A percentile compares a stretch with the other conserved stretches of the same genome.
Evolutionary conservation across 2,113 vertebrate genomes (phyloP).

Genomic region (Saiga tatarica): DNA sequence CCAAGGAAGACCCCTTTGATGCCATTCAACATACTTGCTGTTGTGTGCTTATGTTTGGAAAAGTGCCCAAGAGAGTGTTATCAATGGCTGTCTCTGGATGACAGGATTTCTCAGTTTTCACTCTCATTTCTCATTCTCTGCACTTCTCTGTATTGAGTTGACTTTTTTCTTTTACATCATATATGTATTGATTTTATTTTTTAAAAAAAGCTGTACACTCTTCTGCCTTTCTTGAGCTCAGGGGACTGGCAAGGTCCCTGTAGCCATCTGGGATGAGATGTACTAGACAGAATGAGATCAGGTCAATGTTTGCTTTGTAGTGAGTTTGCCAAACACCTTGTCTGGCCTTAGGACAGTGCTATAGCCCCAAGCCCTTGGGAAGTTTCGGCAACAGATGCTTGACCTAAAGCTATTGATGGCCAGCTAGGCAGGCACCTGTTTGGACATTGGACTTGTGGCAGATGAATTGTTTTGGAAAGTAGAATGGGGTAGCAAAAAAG

Average conservation of each 20-base stretch:
- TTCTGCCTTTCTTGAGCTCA: neutral
- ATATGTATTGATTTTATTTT: neutral
- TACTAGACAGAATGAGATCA: neutral
- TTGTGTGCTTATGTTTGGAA: neutral
- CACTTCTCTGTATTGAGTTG: neutral
- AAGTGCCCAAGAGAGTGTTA: neutral
- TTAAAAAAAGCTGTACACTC: neutral
- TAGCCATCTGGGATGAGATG: neutral
- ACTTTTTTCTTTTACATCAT: neutral
- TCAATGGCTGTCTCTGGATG: neutral
- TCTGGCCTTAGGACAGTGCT: neutral
- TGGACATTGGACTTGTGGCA: neutral
- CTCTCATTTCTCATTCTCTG: neutral
- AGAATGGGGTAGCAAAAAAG: neutral
- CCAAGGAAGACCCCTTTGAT: neutral
- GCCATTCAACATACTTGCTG: neutral
- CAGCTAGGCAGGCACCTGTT: neutral
- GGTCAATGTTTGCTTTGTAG: neutral
- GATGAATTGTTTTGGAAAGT: slow-evolving; percentile 5
- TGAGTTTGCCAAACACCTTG: neutral
- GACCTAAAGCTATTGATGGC: neutral
- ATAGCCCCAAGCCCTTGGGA: neutral
- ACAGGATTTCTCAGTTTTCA: neutral
- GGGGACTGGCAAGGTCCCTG: neutral
- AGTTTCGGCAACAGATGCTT: neutral